Percentiles rank a stretch among this genome's conserved stretches.
These are phyloP conservation scores for Trachemys scripta DNA, from an alignment of 2,113 vertebrate species.

Conservation along the genomic window DNA sequence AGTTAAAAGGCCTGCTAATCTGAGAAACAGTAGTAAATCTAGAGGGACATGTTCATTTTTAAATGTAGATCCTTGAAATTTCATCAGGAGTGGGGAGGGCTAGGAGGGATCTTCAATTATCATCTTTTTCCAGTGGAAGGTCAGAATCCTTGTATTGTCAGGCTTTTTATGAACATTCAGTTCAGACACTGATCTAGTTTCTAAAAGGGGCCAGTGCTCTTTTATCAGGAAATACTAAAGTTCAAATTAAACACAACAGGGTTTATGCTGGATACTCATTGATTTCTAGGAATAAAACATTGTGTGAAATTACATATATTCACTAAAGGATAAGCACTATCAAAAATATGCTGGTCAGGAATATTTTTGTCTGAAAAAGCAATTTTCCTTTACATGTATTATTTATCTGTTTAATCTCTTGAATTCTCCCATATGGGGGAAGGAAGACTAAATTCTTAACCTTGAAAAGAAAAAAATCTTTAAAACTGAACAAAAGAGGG, in stretches of 20 bases:
- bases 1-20: slow-evolving; percentile 63
- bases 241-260: neutral
- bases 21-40: slow-evolving; percentile 24
- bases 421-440: neutral
- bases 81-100: neutral
- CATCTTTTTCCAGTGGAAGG: neutral
- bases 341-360: neutral
- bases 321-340: neutral
- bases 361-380: slow-evolving; percentile 2
- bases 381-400: neutral
- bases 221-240: neutral
- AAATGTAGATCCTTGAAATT: slow-evolving; percentile 38
- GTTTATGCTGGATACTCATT: neutral
- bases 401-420: neutral
- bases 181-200: slow-evolving; percentile 37
- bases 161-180: slow-evolving; percentile 58
- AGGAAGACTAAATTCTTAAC: slow-evolving; percentile 3
- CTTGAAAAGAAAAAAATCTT: neutral
- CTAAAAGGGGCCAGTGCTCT: slow-evolving; percentile 46
- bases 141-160: neutral
- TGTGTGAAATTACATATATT: neutral
- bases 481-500: slow-evolving; percentile 14
- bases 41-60: neutral
- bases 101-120: neutral
- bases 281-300: neutral